Base-by-base conservation (phyloP, 2,888 invertebrate species). In the Drosophila atripex region DNA sequence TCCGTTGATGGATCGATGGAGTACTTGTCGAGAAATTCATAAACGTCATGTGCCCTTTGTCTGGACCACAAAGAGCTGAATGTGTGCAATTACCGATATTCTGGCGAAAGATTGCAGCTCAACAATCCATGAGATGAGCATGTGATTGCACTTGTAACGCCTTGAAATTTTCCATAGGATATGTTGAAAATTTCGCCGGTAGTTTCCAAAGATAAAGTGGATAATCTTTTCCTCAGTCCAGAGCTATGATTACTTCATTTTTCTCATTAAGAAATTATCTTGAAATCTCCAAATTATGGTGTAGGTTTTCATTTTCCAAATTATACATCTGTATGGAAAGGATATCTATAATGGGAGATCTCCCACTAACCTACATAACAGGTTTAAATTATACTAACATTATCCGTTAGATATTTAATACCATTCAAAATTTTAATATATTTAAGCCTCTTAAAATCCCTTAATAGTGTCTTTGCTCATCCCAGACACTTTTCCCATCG, bases 1-100 rank as follows among this genome's bases (percentile, higher is more conserved):
- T 39, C 47, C 21, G 68, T 45, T 72, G 82, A 80, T 82, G 71
- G 12, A 52, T 64, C 65, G 53, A 23, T 43, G 14, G 30, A 65
- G 38, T 56, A 45, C 50, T 65, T 51, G 55, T 45, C 39, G 35
- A 52, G 39, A 41, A 43, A 61, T 60, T 69, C 70, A 69, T 58
- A 69, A 52, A 35, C 51, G 54, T 61, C 78, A 73, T 78, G 51
- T 53, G 61, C 28, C 73, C 71, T 57, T 86, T 79, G 77, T 86
- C 51, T 59, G 18, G 69, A 77, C 50, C 79, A 80, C 80, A 80
- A 82, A 78, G 83, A 61, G 83, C 76, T 78, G 83, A 80, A 80
- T 80, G 77, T 59, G 77, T 80, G 78, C 60, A 66, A 51, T 73
- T 53, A 65, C 54, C 46, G 78, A 85, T 85, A 50, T 78, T 73